Base-by-base conservation (phyloP, 2,888 invertebrate genomes). In the Leucania comma region DNA sequence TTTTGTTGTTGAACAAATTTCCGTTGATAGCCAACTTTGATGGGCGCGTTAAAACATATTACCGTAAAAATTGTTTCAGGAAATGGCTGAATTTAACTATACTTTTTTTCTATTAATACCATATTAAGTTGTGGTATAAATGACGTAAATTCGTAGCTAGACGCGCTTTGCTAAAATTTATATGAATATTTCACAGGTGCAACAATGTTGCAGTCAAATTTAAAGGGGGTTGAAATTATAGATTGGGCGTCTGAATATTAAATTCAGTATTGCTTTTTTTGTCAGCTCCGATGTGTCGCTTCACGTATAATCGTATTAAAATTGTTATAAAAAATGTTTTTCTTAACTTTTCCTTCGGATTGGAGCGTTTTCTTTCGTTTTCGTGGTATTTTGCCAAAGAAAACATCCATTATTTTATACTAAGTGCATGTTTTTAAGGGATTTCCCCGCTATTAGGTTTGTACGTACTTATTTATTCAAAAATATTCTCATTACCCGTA, bases 1-100 rank as follows among this genome's bases (percentile, higher is more conserved):
- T 87, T 86, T 86, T 84, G 70, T 75, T 83, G 78, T 68, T 84
- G 71, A 82, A 84, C 80, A 77, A 81, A 74, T 78, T 75, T 77
- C 70, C 68, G 77, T 78, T 81, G 70, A 78, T 80, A 61, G 76
- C 60, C 54, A 65, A 75, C 71, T 74, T 84, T 78, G 75, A 77
- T 84, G 72, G 75, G 67, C 56, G 70, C 62, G 57, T 64, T 83
- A 83, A 68, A 82, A 82, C 63, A 65, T 60, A 74, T 74, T 74
- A 26, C 42, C 12, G 20, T 2, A 46, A 53, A 74, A 80, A 74
- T 60, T 62, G 65, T 54, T 75, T 57, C 14, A 54, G 56, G 42
- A 60, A 69, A 78, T 62, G 10, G 32, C 42, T 51, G 22, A 35
- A 54, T 53, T 72, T 68, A 24, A 56, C n/a, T 48, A 26, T 53